phyloP scores from a whole-genome alignment of 2,113 vertebrate genomes.

The Tylochromis polylepis region DNA sequence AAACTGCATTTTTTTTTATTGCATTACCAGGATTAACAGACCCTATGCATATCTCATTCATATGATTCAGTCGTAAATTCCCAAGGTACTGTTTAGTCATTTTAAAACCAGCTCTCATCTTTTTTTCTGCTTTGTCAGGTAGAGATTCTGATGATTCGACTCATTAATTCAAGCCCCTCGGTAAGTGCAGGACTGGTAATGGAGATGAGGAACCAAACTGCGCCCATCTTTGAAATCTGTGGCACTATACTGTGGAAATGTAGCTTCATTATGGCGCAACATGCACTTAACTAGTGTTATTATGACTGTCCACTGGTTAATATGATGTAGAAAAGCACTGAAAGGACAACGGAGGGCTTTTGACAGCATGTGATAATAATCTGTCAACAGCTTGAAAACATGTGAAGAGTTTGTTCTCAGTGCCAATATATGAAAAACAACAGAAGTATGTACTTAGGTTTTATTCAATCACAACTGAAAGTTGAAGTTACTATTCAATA shows the following conservation, averaged over 20 bases:
- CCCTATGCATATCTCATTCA: not conserved
- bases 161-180: conserved; percentile 42
- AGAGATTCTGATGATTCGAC: conserved; percentile 43
- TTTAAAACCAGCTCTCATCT: conserved; percentile 7
- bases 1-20: not conserved
- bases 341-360: not conserved
- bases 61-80: conserved; percentile 22
- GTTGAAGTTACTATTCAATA: not conserved
- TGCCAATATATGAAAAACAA: not conserved
- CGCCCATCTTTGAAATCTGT: not conserved
- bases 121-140: conserved; percentile 32
- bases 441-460: not conserved
- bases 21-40: conserved; percentile 16
- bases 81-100: conserved; percentile 16
- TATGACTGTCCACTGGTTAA: not conserved
- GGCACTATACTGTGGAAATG: not conserved
- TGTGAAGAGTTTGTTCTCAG: not conserved
- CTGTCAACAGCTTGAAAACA: not conserved
- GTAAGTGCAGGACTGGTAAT: conserved; percentile 11
- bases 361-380: not conserved
- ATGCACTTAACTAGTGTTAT: not conserved
- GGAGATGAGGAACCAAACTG: conserved; percentile 26
- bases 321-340: not conserved
- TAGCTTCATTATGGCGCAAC: not conserved
- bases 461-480: not conserved